Conservation (phyloP, 2,797 vertebrate genomes). For the Mastacembelus armatus region DNA sequence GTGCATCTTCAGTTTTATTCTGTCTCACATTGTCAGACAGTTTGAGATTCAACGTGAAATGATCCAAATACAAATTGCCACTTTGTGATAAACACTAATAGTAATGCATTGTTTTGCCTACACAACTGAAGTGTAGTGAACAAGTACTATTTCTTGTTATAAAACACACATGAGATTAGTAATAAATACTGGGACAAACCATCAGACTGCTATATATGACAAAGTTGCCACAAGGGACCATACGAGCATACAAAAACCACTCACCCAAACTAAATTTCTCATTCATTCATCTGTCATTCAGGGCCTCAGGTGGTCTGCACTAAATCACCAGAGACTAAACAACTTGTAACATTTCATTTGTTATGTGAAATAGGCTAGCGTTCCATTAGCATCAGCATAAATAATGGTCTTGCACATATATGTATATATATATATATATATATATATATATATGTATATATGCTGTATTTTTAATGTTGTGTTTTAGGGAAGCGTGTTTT, state of each 20-base stretch:
- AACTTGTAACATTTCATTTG: slow-evolving; percentile 71
- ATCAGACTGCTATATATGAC: slow-evolving; percentile 43
- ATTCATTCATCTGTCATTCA: slow-evolving; percentile 63
- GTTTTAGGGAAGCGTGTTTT: too few relatives aligned
- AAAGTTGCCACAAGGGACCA: slow-evolving; percentile 51
- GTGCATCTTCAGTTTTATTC: too few relatives aligned
- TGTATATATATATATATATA: too few relatives aligned
- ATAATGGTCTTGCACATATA: slow-evolving; percentile 37
- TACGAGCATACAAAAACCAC: slow-evolving; percentile 63
- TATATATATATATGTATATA: too few relatives aligned
- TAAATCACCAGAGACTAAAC: slow-evolving; percentile 80
- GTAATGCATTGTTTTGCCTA: not conserved
- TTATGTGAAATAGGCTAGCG: slow-evolving; percentile 64
- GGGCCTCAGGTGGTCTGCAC: slow-evolving; percentile 67
- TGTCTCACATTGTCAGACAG: not conserved
- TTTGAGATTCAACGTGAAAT: slow-evolving; percentile 15
- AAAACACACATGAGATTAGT: slow-evolving; percentile 37
- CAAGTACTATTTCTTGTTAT: slow-evolving; percentile 15
- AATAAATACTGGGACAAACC: slow-evolving; percentile 48
- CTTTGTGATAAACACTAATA: not conserved
- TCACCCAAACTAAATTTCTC: slow-evolving; percentile 60
- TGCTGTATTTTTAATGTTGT: too few relatives aligned
- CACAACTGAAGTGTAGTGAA: not conserved
- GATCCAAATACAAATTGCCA: not conserved
- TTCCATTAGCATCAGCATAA: slow-evolving; percentile 61